Evolutionary conservation across 2,797 vertebrate species (phyloP).

Genomic region (Molossus alvarezi): DNA sequence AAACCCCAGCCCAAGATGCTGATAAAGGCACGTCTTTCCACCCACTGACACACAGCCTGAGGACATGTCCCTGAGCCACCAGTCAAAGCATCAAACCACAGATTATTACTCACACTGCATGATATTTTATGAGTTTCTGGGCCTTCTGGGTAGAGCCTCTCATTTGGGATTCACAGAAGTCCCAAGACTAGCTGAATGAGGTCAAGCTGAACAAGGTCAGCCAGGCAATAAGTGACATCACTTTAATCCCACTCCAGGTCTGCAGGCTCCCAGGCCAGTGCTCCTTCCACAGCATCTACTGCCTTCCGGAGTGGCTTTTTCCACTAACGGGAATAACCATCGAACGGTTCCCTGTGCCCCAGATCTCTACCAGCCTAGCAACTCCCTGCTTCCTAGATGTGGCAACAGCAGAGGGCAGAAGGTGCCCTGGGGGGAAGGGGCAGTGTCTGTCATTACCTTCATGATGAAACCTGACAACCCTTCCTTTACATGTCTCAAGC

Average conservation of each 20-base stretch:
- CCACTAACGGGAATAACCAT: not conserved
- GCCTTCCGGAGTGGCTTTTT: conserved; percentile 31
- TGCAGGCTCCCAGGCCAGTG: not conserved
- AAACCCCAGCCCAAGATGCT: not conserved
- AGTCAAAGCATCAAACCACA: not conserved
- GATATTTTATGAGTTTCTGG: not conserved
- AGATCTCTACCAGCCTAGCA: not conserved
- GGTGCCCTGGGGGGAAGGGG: not conserved
- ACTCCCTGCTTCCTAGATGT: not conserved
- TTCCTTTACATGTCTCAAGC: not conserved
- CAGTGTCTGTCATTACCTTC: not conserved
- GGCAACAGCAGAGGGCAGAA: not conserved
- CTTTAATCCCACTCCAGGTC: not conserved
- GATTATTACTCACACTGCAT: not conserved
- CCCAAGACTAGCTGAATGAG: not conserved
- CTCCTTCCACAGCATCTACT: not conserved
- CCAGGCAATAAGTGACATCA: not conserved
- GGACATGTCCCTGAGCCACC: not conserved
- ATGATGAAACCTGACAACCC: not conserved
- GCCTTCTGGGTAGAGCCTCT: not conserved
- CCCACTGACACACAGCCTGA: not conserved
- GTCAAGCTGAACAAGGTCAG: conserved; percentile 45
- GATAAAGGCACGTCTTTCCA: not conserved
- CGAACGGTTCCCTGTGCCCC: not conserved
- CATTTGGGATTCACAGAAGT: conserved; percentile 10